Conservation (phyloP, 2,888 invertebrate genomes). For the Hirtodrosophila confusa region DNA sequence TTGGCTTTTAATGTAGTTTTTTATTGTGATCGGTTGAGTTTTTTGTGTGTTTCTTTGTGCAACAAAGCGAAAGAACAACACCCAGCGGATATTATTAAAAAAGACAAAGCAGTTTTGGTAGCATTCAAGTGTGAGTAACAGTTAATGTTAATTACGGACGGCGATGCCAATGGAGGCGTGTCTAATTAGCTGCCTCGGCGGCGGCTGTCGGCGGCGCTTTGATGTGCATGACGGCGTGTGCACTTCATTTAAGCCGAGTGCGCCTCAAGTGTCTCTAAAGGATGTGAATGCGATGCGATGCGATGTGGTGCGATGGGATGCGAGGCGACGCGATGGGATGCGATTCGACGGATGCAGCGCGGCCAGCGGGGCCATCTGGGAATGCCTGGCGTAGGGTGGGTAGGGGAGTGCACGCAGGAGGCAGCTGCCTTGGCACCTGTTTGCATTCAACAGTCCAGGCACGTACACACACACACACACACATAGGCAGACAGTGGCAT, state of each 20-base stretch:
- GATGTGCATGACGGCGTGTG: slow-evolving; percentile 74
- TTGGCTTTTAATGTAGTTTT: slow-evolving; percentile 11
- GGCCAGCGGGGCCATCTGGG: slow-evolving; percentile 10
- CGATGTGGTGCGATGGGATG: slow-evolving; percentile 21
- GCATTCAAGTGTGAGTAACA: slow-evolving; percentile 48
- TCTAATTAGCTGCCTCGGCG: slow-evolving; percentile 66
- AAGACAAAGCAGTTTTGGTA: slow-evolving; percentile 31
- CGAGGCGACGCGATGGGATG: slow-evolving; percentile 21
- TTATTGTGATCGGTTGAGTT: slow-evolving; percentile 3
- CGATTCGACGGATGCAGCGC: slow-evolving; percentile 37
- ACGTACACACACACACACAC: slow-evolving; percentile 38
- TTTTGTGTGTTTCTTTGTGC: slow-evolving; percentile 13
- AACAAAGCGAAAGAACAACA: slow-evolving; percentile 31
- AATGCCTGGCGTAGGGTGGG: background rate
- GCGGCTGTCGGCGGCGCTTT: slow-evolving; percentile 62
- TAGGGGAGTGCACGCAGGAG: background rate
- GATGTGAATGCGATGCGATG: slow-evolving; percentile 58
- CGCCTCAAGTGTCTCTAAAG: slow-evolving; percentile 73
- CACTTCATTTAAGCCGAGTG: slow-evolving; percentile 77
- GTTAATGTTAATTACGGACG: slow-evolving; percentile 64
- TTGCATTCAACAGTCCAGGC: slow-evolving; percentile 66
- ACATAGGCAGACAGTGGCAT: slow-evolving; percentile 1
- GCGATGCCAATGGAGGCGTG: slow-evolving; percentile 66
- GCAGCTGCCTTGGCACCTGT: slow-evolving; percentile 58
- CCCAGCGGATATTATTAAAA: slow-evolving; percentile 27